Evolutionary conservation across 2,888 invertebrate genomes (phyloP).

Genomic region (Dascillus cervinus): DNA sequence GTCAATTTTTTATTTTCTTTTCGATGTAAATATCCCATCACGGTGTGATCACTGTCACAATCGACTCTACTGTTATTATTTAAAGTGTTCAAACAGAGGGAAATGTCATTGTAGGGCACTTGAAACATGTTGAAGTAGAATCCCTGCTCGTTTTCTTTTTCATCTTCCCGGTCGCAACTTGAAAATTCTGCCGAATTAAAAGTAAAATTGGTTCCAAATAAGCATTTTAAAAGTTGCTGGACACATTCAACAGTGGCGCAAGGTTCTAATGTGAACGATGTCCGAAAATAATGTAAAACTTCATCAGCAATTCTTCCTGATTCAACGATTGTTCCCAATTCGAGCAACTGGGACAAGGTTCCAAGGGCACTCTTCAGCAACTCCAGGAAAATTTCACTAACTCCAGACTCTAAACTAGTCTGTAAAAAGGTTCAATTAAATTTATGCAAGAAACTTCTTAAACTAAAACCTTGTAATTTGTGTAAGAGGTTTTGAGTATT

Average conservation of each 20-base stretch:
- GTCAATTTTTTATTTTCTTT: constrained; percentile 40
- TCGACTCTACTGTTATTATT: constrained; percentile 33
- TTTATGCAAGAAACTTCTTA: too few species aligned
- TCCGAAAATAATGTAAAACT: constrained; percentile 65
- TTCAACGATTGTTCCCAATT: constrained; percentile 61
- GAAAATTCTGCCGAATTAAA: constrained; percentile 31
- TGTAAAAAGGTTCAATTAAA: constrained; percentile 37
- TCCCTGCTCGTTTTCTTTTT: constrained; percentile 22
- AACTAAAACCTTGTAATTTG: constrained; percentile 86
- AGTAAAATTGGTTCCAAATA: constrained; percentile 68
- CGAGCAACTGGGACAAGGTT: constrained; percentile 61
- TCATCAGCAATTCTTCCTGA: constrained; percentile 72
- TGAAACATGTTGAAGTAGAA: constrained; percentile 41
- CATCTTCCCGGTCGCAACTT: background rate
- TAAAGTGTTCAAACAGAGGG: constrained; percentile 29
- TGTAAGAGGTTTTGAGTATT: constrained; percentile 70
- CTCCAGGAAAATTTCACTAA: constrained; percentile 65
- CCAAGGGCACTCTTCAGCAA: constrained; percentile 57
- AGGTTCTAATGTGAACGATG: constrained; percentile 62
- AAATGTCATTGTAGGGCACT: constrained; percentile 35
- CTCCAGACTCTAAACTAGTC: constrained; percentile 70
- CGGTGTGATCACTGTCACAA: constrained; percentile 34
- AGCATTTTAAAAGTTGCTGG: constrained; percentile 66
- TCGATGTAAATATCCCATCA: constrained; percentile 40
- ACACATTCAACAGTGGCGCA: constrained; percentile 65